Conservation (phyloP, 2,113 vertebrate genomes). For the Numenius arquata region DNA sequence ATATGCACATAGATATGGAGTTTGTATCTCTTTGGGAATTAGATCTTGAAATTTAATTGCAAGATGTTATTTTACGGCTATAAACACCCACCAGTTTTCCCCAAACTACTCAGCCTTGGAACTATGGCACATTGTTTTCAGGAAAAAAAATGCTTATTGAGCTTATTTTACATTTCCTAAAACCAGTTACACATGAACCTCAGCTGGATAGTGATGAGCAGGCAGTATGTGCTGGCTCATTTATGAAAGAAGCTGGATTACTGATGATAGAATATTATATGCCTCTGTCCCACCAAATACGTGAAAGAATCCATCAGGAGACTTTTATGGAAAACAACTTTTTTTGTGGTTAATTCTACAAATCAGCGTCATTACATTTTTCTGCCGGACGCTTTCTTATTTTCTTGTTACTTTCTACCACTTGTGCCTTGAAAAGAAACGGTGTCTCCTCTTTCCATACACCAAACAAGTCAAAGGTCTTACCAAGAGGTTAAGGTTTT, state of each 20-base stretch:
- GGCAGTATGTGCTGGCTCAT: background rate
- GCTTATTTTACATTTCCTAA: slow-evolving; percentile 3
- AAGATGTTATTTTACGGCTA: background rate
- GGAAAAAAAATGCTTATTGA: background rate
- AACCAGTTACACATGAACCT: background rate
- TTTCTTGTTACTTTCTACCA: background rate
- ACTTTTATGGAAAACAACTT: background rate
- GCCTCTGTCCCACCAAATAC: background rate
- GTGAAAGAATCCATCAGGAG: background rate
- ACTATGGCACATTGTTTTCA: slow-evolving; percentile 7
- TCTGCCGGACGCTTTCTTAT: background rate
- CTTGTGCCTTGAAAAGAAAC: background rate
- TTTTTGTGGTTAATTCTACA: background rate
- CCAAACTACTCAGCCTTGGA: slow-evolving; percentile 3
- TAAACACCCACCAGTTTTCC: slow-evolving; percentile 26
- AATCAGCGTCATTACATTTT: background rate
- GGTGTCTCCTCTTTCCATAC: background rate
- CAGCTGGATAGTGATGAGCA: background rate
- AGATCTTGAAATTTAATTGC: background rate
- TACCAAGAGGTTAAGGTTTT: background rate
- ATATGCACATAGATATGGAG: background rate
- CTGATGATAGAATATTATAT: background rate
- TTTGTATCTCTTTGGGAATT: background rate
- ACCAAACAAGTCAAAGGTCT: background rate
- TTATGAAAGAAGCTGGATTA: background rate